Percentiles rank a stretch among this genome's conserved stretches.
These are phyloP conservation scores for Equus przewalskii DNA, from an alignment of 2,113 vertebrate genomes.

Conservation along the genomic window DNA sequence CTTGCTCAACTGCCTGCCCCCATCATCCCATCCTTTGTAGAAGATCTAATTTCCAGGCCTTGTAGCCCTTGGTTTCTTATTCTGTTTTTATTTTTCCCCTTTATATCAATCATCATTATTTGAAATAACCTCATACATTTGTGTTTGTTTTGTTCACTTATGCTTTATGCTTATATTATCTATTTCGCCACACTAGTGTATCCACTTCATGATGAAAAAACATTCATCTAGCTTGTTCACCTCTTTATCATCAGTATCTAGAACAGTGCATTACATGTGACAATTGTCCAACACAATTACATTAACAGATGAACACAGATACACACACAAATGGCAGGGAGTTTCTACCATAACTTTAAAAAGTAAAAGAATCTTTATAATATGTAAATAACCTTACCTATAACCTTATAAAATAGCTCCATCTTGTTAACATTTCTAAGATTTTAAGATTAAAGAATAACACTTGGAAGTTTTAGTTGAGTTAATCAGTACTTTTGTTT, in stretches of 20 bases:
- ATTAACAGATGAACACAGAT: background rate
- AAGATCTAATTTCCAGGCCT: background rate
- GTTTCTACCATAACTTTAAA: background rate
- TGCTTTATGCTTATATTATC: background rate
- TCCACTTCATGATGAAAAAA: background rate
- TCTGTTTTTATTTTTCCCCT: background rate
- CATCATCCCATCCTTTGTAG: background rate
- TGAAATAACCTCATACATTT: background rate
- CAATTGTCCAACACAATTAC: background rate
- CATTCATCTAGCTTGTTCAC: background rate
- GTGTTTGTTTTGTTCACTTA: background rate
- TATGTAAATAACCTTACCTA: background rate
- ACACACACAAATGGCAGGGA: background rate
- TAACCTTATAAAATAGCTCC: background rate
- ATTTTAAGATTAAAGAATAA: background rate
- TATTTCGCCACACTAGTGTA: background rate
- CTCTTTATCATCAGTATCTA: background rate
- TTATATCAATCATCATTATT: background rate
- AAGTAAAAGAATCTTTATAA: background rate
- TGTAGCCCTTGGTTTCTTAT: no score
- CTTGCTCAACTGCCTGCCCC: background rate
- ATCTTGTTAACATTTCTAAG: background rate
- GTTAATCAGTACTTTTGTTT: background rate
- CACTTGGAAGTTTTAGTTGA: background rate
- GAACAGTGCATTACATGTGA: background rate